Percentiles rank a stretch among this genome's conserved stretches.
Evolutionary conservation across 92 coral and sea anemone species (phyloP).

Genomic region (Phenganax marumi): DNA sequence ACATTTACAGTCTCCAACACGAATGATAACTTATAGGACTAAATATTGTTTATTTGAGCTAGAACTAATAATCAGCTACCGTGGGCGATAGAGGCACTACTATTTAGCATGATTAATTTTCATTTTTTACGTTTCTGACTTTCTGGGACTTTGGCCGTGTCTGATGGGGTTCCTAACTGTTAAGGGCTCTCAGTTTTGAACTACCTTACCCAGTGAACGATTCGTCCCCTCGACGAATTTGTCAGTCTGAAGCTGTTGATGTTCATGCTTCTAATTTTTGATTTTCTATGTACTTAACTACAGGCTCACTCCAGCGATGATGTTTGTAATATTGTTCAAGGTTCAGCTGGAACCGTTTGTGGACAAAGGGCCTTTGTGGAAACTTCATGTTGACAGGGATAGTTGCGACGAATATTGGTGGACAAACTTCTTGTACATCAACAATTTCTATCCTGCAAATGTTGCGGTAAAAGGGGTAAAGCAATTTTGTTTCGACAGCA

Average conservation of each 20-base stretch:
- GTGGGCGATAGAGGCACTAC: no score
- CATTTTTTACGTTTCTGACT: no score
- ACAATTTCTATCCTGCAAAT: constrained; percentile 73
- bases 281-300: neutral
- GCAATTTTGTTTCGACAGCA: neutral
- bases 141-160: no score
- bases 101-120: no score
- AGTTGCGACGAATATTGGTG: constrained; percentile 78
- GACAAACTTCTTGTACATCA: constrained; percentile 85
- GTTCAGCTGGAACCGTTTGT: constrained; percentile 56
- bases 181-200: no score
- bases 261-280: neutral
- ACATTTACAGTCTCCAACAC: no score
- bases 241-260: no score
- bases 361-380: constrained; percentile 80
- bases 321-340: constrained; percentile 77
- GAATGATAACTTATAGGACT: no score
- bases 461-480: constrained; percentile 57
- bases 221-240: no score
- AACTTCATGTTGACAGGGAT: neutral
- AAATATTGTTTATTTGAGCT: no score
- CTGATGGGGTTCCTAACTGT: no score
- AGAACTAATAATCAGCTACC: no score
- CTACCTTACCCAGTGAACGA: neutral
- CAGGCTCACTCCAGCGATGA: constrained; percentile 81